Evolutionary conservation across 1,140 invertebrate genomes (phyloP).

Genomic region (Drosophila triauraria): DNA sequence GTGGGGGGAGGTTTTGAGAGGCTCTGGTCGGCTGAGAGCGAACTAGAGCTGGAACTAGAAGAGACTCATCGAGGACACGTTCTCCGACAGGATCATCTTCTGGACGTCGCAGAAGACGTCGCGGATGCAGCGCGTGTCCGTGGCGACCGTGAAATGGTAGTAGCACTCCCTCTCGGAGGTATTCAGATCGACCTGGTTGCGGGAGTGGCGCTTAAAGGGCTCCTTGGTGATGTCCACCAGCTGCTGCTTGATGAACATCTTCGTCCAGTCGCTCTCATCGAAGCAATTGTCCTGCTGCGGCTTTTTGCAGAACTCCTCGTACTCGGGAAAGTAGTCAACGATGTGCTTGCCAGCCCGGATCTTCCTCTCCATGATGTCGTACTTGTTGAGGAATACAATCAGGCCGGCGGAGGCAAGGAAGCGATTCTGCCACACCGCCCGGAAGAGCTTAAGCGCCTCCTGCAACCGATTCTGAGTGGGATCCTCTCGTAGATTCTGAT

Average conservation of each 20-base stretch:
- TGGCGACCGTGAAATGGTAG: constrained; percentile 91
- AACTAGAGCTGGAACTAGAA: constrained; percentile 35
- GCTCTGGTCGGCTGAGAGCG: constrained; percentile 33
- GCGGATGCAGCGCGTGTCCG: constrained; percentile 90
- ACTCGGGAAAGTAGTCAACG: constrained; percentile 89
- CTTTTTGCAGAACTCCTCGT: constrained; percentile 85
- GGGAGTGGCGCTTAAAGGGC: constrained; percentile 75
- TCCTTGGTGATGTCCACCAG: constrained; percentile 86
- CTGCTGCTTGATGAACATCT: constrained; percentile 89
- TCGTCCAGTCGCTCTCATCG: constrained; percentile 88
- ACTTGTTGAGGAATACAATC: constrained; percentile 93
- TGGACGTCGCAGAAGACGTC: constrained; percentile 90
- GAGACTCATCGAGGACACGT: constrained; percentile 74
- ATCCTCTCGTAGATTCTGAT: constrained; percentile 91
- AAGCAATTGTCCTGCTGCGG: constrained; percentile 84
- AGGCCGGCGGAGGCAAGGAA: constrained; percentile 90
- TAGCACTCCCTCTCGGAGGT: constrained; percentile 86
- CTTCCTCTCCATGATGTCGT: constrained; percentile 91
- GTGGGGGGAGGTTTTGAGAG: constrained; percentile 34
- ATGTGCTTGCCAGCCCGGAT: constrained; percentile 88
- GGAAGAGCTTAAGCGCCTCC: constrained; percentile 90
- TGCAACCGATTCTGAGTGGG: constrained; percentile 88
- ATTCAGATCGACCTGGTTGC: constrained; percentile 67
- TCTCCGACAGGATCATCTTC: constrained; percentile 89
- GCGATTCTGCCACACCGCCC: constrained; percentile 92